Base-by-base conservation (phyloP, 2,888 invertebrate genomes). In the Eilema caniola region DNA sequence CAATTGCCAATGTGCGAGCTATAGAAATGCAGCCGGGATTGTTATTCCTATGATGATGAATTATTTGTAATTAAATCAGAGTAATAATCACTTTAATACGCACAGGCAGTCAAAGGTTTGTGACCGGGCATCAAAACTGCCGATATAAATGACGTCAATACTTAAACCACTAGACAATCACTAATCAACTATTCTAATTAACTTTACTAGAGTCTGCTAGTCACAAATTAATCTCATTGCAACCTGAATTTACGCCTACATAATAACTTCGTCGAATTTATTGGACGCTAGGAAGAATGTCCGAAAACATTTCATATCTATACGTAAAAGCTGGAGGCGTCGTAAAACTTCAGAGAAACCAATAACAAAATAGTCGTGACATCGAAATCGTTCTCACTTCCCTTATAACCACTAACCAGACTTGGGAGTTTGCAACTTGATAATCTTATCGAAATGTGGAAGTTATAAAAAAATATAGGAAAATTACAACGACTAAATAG, bases 341-440 rank as follows among this genome's bases (percentile, higher is more conserved):
- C 78, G 59, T 59, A 33, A 72, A 78, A 74, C 70, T 76, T 76
- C 37, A 53, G 28, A 61, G 33, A 59, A 28, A 59, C 68, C 64
- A 65, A 69, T 70, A 79, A 73, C 67, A 72, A 77, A 77, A 71
- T 62, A 63, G 70, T 69, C 31, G 62, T 70, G 75, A 69, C 74
- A 79, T 75, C 73, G 70, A 70, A 75, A 73, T 70, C 67, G 67
- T 65, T 69, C 72, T 63, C 41, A 64, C 41, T 71, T 73, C 69
- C 62, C 59, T 33, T 69, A 57, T 74, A 72, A 74, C 74, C 66
- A 47, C 24, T 77, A 66, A 73, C 62, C 66, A 57, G 57, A 67
- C 62, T 71, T 11, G 60, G 66, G 60, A 66, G 60, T 70, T 69
- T 56, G 70, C 57, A 75, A 73, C 66, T 72, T 79, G 69, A 67